Base-by-base conservation (phyloP, 2,797 vertebrate species). In the Poeciliopsis presidionis region DNA sequence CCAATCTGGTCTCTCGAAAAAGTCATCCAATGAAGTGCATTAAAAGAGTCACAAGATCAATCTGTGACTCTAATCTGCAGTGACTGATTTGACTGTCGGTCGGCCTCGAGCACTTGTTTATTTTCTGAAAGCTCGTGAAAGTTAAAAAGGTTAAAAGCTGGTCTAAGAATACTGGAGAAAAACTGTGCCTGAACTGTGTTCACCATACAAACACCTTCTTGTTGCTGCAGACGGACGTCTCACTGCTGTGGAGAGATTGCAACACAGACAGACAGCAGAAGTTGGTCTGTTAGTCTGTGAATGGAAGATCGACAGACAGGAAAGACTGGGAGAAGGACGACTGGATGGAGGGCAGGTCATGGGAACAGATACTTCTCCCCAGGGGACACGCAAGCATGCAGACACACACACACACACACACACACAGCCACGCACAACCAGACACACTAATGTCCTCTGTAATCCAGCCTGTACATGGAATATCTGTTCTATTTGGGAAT, bases 321-420 rank as follows among this genome's bases (percentile, higher is more conserved):
- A 82, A 73, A 74, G 80, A 82, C 28, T 47, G 81, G 83, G 81
- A 81, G 88, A 81, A 82, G 86, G 85, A 89, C 82, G 86, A 85
- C 83, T 72, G 82, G 83, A 90, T 75, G 77, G 84, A 88, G 91
- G 92, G 88, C 92, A 92, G 92, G 90, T 93, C 91, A 76, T 94
- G 92, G 92, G 93, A 93, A 95, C 87, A 93, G 91, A 94, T 92
- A 91, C 80, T 84, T 57, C 59, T 72, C 79, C 93, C 90, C 92
- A 82, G 74, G 92, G 93, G 93, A 93, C 78, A 16, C 72, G 71
- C 84, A 83, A 79, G 81, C 70, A 87, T 63, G 84, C 79, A 86
- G 61, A 87, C 75, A 74, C 82, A 81, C 84, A 79, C 81, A 33
- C 57, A 39, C n/a, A n/a, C 83, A 81, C 84, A 79, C 81, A 33